These are phyloP conservation scores for Paratrypauchen microcephalus DNA, from an alignment of 2,797 vertebrate species.

Conservation along the genomic window DNA sequence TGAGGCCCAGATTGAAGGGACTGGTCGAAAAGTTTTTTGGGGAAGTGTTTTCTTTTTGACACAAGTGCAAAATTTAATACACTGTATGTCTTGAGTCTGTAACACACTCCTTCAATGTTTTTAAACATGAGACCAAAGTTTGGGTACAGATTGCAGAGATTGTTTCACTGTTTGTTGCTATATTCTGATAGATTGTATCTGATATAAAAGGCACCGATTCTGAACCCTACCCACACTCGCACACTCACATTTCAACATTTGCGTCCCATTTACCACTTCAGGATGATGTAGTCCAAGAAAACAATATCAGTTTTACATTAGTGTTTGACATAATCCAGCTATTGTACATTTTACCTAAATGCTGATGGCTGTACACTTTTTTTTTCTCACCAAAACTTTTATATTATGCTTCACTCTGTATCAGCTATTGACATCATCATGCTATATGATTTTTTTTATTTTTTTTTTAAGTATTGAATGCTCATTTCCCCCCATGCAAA, in stretches of 20 bases:
- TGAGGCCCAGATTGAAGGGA: conserved; percentile 16
- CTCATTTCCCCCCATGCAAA: conserved; percentile 55
- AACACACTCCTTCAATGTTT: too few species aligned
- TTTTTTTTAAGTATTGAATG: conserved; percentile 28
- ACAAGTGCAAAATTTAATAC: background rate
- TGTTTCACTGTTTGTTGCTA: too few species aligned
- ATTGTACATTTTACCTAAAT: background rate
- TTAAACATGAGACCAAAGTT: too few species aligned
- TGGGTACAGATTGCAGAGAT: too few species aligned
- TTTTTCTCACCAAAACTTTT: background rate
- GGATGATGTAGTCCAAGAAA: background rate
- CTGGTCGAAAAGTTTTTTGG: conserved; percentile 16
- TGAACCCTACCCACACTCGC: too few species aligned
- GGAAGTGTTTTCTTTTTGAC: background rate
- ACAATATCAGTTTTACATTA: background rate
- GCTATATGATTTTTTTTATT: conserved; percentile 10
- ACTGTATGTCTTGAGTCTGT: too few species aligned
- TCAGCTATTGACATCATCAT: background rate
- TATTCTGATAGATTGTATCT: too few species aligned
- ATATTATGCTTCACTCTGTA: background rate
- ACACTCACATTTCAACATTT: too few species aligned
- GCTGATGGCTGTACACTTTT: background rate
- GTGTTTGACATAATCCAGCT: background rate
- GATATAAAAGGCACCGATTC: too few species aligned
- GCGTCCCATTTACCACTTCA: background rate